These are phyloP conservation scores for Sphenodon punctatus DNA, from an alignment of 2,797 vertebrate species.

Conservation along the genomic window DNA sequence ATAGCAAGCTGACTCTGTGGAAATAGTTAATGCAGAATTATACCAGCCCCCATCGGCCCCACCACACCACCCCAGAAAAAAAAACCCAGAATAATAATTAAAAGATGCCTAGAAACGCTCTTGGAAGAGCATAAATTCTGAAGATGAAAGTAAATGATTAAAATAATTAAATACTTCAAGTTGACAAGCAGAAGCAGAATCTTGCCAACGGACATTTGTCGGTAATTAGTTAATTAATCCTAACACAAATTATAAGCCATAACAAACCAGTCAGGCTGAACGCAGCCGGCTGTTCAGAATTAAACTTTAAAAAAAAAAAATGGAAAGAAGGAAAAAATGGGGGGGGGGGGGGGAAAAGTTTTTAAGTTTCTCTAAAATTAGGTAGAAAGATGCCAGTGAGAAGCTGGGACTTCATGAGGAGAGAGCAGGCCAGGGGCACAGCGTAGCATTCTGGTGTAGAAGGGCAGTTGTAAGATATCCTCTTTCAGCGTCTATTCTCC, in stretches of 20 bases:
- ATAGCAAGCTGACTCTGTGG: slow-evolving; percentile 29
- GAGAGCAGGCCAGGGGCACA: accelerated
- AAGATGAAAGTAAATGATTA: slow-evolving; percentile 99
- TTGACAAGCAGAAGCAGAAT: slow-evolving; percentile 97
- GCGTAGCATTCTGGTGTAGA: neutral
- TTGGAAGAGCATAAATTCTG: slow-evolving; percentile 96
- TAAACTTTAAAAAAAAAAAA: slow-evolving; percentile 76
- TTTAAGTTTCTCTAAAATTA: neutral
- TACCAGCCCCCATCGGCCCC: slow-evolving; percentile 33
- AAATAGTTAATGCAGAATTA: slow-evolving; percentile 66
- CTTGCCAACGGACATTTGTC: slow-evolving; percentile 99
- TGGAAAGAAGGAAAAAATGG: slow-evolving; percentile 8
- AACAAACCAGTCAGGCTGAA: slow-evolving; percentile 99
- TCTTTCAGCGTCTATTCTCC: too few relatives aligned
- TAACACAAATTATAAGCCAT: slow-evolving; percentile 99
- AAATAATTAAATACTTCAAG: slow-evolving; percentile 99
- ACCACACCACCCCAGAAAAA: slow-evolving; percentile 63
- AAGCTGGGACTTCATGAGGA: neutral
- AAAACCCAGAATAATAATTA: slow-evolving; percentile 93
- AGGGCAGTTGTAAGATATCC: too few relatives aligned
- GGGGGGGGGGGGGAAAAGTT: slow-evolving; percentile 43
- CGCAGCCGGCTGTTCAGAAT: slow-evolving; percentile 91
- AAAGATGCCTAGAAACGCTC: slow-evolving; percentile 98
- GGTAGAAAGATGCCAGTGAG: neutral
- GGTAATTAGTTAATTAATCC: slow-evolving; percentile 99